Base-by-base conservation (phyloP, 2,888 invertebrate genomes). In the Amblyteles armatorius region DNA sequence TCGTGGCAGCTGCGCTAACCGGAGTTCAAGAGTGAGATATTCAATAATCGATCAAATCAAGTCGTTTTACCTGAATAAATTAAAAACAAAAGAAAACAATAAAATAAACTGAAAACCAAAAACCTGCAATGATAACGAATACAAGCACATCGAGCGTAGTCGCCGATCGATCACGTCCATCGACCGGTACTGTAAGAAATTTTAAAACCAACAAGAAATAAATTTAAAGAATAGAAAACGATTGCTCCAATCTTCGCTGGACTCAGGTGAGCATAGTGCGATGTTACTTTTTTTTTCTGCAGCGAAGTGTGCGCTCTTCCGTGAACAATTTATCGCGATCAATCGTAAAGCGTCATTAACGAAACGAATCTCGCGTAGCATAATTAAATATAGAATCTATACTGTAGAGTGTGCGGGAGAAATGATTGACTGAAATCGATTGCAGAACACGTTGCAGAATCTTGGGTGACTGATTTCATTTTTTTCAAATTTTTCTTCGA, bases 61-160 rank as follows among this genome's bases (percentile, higher is more conserved):
- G 60, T 71, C 40, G 67, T 50, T 67, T 67, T 67, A 55, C 52
- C 40, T 77, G 36, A 63, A 63, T 33, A n/a, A 33, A 63, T 16
- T 29, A 52, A 48, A 48, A 48, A 48, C 44, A 13, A 22, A 55
- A 50, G 29, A 29, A 69, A 82, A 44, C 68, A 74, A 19, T 60
- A 13, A 44, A 44, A 65, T 63, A 19, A 55, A 77, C 55, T 13
- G 22, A 52, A 65, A 29, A 65, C 55, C 44, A 63, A 48, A 13
- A 57, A 76, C 55, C 65, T 50, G 77, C 48, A 50, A 68, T 78
- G 22, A 11, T 69, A 76, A 76, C 74, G 78, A 79, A 76, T 71
- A 84, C 40, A 33, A 80, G 52, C 69, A 76, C 84, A 82, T 84
- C 81, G 74, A 84, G 69, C 13, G 52, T 52, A 40, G 44, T 71